A percentile compares a stretch with the other conserved stretches of the same genome.
These are phyloP conservation scores for Turritopsis dohrnii DNA, from an alignment of 30 jellyfish, hydroid and myxozoan species.

Conservation along the genomic window DNA sequence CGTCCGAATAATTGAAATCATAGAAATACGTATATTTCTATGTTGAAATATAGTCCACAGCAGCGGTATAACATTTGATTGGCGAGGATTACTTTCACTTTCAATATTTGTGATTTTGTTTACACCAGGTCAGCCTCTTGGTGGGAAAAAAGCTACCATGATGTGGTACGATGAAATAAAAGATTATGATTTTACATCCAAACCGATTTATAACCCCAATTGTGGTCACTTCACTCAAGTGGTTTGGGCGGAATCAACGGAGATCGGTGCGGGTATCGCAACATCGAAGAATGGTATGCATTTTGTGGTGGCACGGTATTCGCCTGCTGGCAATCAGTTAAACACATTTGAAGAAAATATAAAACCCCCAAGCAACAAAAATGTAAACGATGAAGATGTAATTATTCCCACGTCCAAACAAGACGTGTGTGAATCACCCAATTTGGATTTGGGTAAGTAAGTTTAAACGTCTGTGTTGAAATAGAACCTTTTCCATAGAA, in stretches of 20 bases:
- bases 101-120: neutral
- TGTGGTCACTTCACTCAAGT: slow-evolving; percentile 27
- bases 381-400: neutral
- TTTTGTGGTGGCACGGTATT: slow-evolving; percentile 8
- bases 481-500: too few species aligned
- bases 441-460: neutral
- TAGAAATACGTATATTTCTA: too few species aligned
- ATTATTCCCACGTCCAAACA: neutral
- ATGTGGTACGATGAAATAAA: slow-evolving; percentile 33
- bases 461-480: too few species aligned
- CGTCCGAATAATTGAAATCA: too few species aligned
- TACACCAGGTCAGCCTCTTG: slow-evolving; percentile 5
- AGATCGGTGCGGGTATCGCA: slow-evolving; percentile 17
- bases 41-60: too few species aligned
- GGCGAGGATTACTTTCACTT: neutral
- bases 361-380: neutral
- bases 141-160: slow-evolving; percentile 11
- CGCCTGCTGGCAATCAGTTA: slow-evolving; percentile 14
- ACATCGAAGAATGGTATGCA: slow-evolving; percentile 20
- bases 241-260: slow-evolving; percentile 22
- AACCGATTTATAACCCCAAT: slow-evolving; percentile 9
- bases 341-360: slow-evolving; percentile 5
- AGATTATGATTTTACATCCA: slow-evolving; percentile 25
- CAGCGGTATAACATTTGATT: too few species aligned
- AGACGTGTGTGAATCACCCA: neutral